Base-by-base conservation (phyloP, 2,113 vertebrate genomes). In the Pterocles gutturalis region DNA sequence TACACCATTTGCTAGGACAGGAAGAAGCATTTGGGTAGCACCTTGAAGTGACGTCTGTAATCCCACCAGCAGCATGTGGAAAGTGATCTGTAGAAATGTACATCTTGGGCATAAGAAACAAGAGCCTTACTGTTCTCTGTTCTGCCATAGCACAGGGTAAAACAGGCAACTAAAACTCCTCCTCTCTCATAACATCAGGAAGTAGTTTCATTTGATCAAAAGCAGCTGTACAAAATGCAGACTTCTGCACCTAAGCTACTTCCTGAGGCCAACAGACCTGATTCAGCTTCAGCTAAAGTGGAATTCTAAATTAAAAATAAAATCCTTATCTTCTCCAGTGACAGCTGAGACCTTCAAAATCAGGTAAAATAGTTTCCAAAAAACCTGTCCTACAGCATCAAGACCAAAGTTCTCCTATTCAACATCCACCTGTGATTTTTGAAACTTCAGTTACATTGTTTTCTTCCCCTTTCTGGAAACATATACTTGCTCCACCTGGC, bases 401-500 rank as follows among this genome's bases (percentile, higher is more conserved):
- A 51, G 21, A 24, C 43, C 51, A n/a, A 43, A 45, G 43, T 62
- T 49, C 21, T 72, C n/a, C 62, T 38, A 24, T 28, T 62, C 46
- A 51, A 73, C 43, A 58, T 83, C 22, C 51, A 31, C 45, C 64
- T 64, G 36, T 31, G 20, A 60, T 54, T 51, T 88, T 45, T 71
- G 55, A 73, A 80, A 83, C 21, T 77, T 64, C 61, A 76, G 53
- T 89, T 79, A 51, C 65, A 84, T 43, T 1, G 2, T 61, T 89
- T 91, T 89, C 54, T 90, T 77, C 54, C 29, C 20, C 54, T 61
- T 91, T 83, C 38, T 90, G 72, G 66, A 87, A 96, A 91, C 36
- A 87, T 21, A 46, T 77, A 66, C n/a, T 93, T 86, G 67, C 55
- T 93, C 43, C 83, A 81, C 90, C 83, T 93, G 79, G 60, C 85